A percentile compares a stretch with the other conserved stretches of the same genome.
Conservation (phyloP, 2,888 invertebrate genomes). For the Torymus texanus region DNA sequence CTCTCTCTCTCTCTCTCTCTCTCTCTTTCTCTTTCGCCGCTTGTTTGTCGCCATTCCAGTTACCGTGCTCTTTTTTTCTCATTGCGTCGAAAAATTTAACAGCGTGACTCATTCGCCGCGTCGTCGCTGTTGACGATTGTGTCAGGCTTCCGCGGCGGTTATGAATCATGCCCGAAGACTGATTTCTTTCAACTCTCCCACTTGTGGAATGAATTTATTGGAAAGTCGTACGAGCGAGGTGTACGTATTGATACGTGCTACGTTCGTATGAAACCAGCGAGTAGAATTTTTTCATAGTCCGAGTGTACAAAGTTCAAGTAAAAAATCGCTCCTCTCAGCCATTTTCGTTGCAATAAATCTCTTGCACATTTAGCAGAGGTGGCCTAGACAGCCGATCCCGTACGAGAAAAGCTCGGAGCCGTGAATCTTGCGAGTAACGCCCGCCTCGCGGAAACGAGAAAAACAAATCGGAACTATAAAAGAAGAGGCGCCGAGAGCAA, state of each 20-base stretch:
- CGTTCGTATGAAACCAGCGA: too few species aligned
- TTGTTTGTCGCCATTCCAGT: neutral
- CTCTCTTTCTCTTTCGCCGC: neutral
- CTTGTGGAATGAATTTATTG: constrained; percentile 28
- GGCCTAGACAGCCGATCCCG: too few species aligned
- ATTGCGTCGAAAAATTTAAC: constrained; percentile 8
- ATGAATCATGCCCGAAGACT: constrained; percentile 16
- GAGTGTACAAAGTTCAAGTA: too few species aligned
- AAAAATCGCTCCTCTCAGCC: too few species aligned
- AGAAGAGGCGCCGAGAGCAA: neutral
- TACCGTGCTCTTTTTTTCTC: neutral
- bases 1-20: constrained; percentile 4
- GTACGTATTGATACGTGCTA: neutral
- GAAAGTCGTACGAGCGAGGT: neutral
- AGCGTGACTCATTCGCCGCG: constrained; percentile 12
- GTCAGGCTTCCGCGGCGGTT: constrained; percentile 12
- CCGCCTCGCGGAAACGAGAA: constrained; percentile 6
- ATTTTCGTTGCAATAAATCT: too few species aligned
- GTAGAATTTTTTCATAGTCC: too few species aligned
- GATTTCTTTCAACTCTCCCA: constrained; percentile 17
- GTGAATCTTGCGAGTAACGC: neutral
- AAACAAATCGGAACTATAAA: constrained; percentile 1
- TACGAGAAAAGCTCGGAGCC: constrained; percentile 1
- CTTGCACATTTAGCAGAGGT: too few species aligned
- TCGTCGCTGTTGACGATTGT: constrained; percentile 8